Conservation (phyloP, 2,113 vertebrate genomes). For the Tautogolabrus adspersus region DNA sequence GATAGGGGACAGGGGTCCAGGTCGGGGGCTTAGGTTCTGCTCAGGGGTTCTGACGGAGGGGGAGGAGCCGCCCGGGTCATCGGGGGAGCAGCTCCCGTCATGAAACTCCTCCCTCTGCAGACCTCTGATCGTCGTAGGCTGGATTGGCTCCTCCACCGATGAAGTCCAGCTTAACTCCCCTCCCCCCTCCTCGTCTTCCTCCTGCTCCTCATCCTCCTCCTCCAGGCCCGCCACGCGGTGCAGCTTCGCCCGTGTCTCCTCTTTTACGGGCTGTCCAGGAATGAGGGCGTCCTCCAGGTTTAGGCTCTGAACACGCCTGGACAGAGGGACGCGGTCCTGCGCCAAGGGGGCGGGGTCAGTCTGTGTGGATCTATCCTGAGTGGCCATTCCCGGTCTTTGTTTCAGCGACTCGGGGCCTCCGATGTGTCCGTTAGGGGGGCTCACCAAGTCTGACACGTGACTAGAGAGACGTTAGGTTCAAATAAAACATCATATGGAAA, state of each 20-base stretch:
- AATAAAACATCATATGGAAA: slow-evolving; percentile 36
- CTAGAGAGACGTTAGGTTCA: slow-evolving; percentile 69
- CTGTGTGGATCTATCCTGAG: slow-evolving; percentile 79
- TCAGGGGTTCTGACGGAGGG: slow-evolving; percentile 53
- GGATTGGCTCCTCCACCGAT: slow-evolving; percentile 78
- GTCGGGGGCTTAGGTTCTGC: slow-evolving; percentile 60
- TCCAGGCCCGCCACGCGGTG: slow-evolving; percentile 64
- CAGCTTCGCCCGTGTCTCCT: slow-evolving; percentile 62
- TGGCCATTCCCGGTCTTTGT: slow-evolving; percentile 41
- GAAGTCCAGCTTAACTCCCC: slow-evolving; percentile 66
- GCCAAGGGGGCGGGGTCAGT: slow-evolving; percentile 65
- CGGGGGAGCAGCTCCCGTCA: slow-evolving; percentile 74
- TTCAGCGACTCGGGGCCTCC: slow-evolving; percentile 37
- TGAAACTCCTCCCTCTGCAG: slow-evolving; percentile 78
- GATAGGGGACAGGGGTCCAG: slow-evolving; percentile 71
- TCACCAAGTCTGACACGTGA: slow-evolving; percentile 69
- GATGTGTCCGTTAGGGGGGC: slow-evolving; percentile 69
- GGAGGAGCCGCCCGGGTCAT: slow-evolving; percentile 45
- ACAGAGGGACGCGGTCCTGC: slow-evolving; percentile 46
- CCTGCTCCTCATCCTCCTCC: slow-evolving; percentile 66
- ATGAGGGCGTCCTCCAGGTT: slow-evolving; percentile 78
- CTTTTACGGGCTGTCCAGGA: slow-evolving; percentile 15
- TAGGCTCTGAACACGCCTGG: slow-evolving; percentile 64
- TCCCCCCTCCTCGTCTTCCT: slow-evolving; percentile 51
- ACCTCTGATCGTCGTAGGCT: slow-evolving; percentile 60